A percentile compares a stretch with the other conserved stretches of the same genome.
These are phyloP conservation scores for Betta splendens DNA, from an alignment of 2,797 vertebrate genomes.

Conservation along the genomic window DNA sequence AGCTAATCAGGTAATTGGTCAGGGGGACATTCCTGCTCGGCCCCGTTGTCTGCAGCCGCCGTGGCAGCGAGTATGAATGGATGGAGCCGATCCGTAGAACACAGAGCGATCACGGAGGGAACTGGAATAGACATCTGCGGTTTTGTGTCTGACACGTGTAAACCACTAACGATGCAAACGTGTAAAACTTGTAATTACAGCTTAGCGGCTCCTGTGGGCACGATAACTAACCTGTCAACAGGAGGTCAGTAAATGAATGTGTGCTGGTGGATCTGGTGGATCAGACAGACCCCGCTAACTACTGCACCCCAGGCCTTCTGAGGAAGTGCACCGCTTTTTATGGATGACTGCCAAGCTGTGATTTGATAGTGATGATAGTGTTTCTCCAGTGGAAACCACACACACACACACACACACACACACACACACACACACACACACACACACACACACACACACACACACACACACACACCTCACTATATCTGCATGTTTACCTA, in stretches of 20 bases:
- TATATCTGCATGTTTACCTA: conserved; percentile 22
- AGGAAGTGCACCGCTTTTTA: conserved; percentile 31
- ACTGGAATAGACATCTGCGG: conserved; percentile 23
- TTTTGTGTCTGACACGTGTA: conserved; percentile 29
- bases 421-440: conserved; percentile 3
- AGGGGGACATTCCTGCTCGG: conserved; percentile 64
- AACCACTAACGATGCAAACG: conserved; percentile 40
- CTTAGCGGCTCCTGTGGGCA: conserved; percentile 51
- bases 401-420: conserved; percentile 8
- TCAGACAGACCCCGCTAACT: conserved; percentile 42
- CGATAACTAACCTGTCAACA: conserved; percentile 68
- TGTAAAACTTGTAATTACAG: conserved; percentile 64
- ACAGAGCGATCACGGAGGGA: background rate
- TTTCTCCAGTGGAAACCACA: conserved; percentile 12
- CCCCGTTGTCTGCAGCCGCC: conserved; percentile 42
- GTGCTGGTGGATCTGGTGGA: conserved; percentile 67
- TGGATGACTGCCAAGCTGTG: conserved; percentile 18
- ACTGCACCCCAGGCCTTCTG: conserved; percentile 16
- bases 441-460: conserved; percentile 8
- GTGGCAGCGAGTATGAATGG: conserved; percentile 44
- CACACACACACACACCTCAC: background rate
- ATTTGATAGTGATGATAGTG: conserved; percentile 34
- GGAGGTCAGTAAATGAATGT: conserved; percentile 54
- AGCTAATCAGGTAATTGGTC: conserved; percentile 76
- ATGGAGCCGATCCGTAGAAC: conserved; percentile 25